A percentile compares a stretch with the other conserved stretches of the same genome.
These are phyloP conservation scores for Oncorhynchus keta DNA, from an alignment of 2,113 vertebrate species.

Conservation along the genomic window DNA sequence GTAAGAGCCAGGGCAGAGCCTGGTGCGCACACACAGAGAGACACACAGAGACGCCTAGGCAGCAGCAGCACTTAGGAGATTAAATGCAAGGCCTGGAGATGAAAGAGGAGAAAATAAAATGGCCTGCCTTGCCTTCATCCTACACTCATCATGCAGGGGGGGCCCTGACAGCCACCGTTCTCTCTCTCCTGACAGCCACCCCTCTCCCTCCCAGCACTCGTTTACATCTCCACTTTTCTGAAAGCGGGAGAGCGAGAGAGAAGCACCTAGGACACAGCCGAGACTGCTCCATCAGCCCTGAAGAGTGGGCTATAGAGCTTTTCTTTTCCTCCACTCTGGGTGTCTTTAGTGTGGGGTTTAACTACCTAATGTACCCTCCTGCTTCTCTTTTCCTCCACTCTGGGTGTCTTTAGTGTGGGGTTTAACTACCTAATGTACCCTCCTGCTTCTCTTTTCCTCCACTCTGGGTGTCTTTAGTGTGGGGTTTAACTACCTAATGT, in stretches of 20 bases:
- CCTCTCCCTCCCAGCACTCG: neutral
- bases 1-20: constrained; percentile 13
- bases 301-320: neutral
- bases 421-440: neutral
- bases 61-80: constrained; percentile 12
- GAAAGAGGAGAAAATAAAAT: constrained; percentile 18
- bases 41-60: too few species aligned
- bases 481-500: neutral
- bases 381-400: neutral
- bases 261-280: neutral
- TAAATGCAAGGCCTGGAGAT: constrained; percentile 23
- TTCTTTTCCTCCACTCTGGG: too few species aligned
- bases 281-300: neutral
- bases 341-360: neutral
- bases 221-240: constrained; percentile 7
- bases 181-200: neutral
- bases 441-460: neutral
- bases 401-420: neutral
- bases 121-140: constrained; percentile 6
- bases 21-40: neutral
- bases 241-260: neutral
- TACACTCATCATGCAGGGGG: neutral
- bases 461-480: too few species aligned
- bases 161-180: constrained; percentile 10
- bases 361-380: neutral